Evolutionary conservation across 2,888 invertebrate species (phyloP).

Genomic region (Hermodice carunculata): DNA sequence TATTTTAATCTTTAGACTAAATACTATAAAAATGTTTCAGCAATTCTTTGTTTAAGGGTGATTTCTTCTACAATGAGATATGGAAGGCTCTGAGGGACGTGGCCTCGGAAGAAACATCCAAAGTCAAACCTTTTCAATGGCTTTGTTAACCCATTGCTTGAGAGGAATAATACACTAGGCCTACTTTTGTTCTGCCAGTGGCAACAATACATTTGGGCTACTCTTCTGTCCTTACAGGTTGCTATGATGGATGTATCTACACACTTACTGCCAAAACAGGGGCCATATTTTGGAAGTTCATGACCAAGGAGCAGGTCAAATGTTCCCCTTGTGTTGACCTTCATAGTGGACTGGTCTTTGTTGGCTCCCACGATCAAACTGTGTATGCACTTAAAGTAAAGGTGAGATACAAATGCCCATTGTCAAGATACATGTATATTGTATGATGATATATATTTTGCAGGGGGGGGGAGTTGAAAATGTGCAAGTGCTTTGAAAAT

Average conservation of each 20-base stretch:
- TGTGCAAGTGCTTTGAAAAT: not conserved
- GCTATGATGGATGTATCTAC: conserved; percentile 82
- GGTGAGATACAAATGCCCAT: conserved; percentile 69
- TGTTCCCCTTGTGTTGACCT: conserved; percentile 74
- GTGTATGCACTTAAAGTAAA: conserved; percentile 75
- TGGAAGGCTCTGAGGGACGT: no score
- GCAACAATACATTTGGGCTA: conserved; percentile 3
- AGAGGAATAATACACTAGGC: not conserved
- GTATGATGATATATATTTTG: not conserved
- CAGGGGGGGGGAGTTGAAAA: not conserved
- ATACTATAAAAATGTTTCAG: no score
- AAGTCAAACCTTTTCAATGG: no score
- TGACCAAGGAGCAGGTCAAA: conserved; percentile 78
- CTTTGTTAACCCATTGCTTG: no score
- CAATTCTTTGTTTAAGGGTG: no score
- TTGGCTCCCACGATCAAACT: conserved; percentile 81
- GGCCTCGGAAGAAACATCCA: no score
- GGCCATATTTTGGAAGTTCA: conserved; percentile 75
- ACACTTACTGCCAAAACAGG: conserved; percentile 75
- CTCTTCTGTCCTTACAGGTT: conserved; percentile 70
- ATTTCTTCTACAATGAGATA: no score
- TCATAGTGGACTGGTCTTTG: conserved; percentile 73
- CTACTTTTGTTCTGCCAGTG: not conserved
- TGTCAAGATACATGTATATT: not conserved
- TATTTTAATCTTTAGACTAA: no score